These are phyloP conservation scores for Agonum fuliginosum DNA, from an alignment of 2,888 invertebrate genomes.

Conservation along the genomic window DNA sequence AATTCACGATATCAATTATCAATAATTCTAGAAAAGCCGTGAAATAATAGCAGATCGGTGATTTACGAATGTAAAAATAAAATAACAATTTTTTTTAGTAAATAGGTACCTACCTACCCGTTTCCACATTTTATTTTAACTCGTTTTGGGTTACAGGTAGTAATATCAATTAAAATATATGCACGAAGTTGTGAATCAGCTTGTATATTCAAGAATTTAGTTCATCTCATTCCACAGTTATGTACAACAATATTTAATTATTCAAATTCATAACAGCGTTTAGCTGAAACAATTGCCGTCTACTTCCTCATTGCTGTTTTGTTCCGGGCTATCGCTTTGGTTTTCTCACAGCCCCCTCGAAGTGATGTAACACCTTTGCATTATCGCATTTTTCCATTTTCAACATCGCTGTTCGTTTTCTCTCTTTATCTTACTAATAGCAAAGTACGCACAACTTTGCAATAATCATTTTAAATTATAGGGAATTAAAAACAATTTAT, in stretches of 20 bases:
- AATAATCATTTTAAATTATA: constrained; percentile 18
- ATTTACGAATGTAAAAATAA: no score
- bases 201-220: no score
- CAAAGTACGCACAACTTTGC: constrained; percentile 10
- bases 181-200: not conserved
- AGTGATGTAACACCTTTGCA: constrained; percentile 31
- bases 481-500: constrained; percentile 29
- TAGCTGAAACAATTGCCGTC: constrained; percentile 33
- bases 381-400: constrained; percentile 26
- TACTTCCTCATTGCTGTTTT: constrained; percentile 42
- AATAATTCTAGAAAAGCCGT: no score
- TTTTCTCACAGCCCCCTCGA: constrained; percentile 36
- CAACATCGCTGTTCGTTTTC: not conserved
- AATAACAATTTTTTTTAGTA: no score
- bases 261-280: constrained; percentile 43
- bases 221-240: constrained; percentile 17
- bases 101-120: no score
- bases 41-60: no score
- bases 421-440: constrained; percentile 33
- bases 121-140: no score
- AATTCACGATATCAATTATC: no score
- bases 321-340: constrained; percentile 44
- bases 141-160: no score
- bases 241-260: constrained; percentile 19
- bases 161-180: not conserved